Evolutionary conservation across 2,888 invertebrate genomes (phyloP).

Genomic region (Pollenia labialis): DNA sequence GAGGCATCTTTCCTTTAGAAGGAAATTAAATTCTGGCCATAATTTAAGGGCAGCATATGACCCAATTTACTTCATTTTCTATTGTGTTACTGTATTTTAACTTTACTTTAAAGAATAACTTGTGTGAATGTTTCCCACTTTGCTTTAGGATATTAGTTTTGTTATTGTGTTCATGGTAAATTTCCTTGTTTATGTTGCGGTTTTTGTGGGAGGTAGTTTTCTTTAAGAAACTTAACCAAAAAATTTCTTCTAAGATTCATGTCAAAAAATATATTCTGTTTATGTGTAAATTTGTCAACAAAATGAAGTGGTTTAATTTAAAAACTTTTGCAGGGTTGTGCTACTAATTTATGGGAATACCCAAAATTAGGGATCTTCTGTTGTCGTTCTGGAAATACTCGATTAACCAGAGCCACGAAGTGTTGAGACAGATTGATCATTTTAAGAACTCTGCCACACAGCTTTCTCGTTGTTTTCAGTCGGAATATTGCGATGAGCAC

Average conservation of each 20-base stretch:
- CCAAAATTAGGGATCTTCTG: too few relatives aligned
- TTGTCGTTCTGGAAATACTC: too few relatives aligned
- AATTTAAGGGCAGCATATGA: constrained; percentile 9
- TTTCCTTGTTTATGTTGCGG: constrained; percentile 41
- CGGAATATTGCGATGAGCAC: too few relatives aligned
- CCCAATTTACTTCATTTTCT: not conserved
- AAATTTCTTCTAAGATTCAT: constrained; percentile 11
- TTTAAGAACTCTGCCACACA: too few relatives aligned
- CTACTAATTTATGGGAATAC: too few relatives aligned
- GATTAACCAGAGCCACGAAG: too few relatives aligned
- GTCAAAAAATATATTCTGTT: constrained; percentile 24
- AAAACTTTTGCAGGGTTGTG: not conserved
- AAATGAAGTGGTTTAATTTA: constrained; percentile 13
- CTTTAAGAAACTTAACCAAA: constrained; percentile 8
- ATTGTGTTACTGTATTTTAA: not conserved
- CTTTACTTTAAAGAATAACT: too few relatives aligned
- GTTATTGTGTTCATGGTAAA: not conserved
- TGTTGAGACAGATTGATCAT: too few relatives aligned
- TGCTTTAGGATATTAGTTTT: not conserved
- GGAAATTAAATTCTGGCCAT: constrained; percentile 45
- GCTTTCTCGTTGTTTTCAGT: too few relatives aligned
- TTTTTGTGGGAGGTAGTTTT: constrained; percentile 39
- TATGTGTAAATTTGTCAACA: constrained; percentile 52
- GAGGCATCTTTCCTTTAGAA: constrained; percentile 15
- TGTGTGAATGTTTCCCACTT: too few relatives aligned